phyloP scores from a whole-genome alignment of 2,888 invertebrate species.

The Cephus pygmeus region DNA sequence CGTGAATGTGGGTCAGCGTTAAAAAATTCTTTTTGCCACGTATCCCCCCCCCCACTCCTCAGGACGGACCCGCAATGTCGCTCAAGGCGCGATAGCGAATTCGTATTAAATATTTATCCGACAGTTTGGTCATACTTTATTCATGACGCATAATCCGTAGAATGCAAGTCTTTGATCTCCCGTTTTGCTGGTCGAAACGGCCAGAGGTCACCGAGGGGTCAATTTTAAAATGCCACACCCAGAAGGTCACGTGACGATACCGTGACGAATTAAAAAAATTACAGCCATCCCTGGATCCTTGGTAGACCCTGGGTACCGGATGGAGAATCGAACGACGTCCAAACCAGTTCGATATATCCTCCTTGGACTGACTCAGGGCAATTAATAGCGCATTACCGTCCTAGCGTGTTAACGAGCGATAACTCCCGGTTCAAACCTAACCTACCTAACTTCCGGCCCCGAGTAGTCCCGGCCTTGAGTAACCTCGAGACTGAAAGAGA shows the following conservation, averaged over 20 bases:
- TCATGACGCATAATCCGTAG: conserved; percentile 2
- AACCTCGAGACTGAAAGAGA: not conserved
- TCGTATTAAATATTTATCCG: conserved; percentile 3
- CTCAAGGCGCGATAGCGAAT: conserved; percentile 1
- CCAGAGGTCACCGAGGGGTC: not conserved
- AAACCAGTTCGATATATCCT: not conserved
- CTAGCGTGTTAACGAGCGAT: not conserved
- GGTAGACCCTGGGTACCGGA: not conserved
- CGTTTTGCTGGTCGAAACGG: not conserved
- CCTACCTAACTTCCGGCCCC: not conserved
- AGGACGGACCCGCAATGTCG: not conserved
- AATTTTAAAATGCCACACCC: not conserved
- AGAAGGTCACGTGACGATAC: not conserved
- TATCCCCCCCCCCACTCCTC: too few species aligned
- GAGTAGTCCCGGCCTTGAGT: not conserved
- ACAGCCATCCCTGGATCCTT: not conserved
- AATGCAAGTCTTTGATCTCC: not conserved
- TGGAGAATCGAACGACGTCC: not conserved
- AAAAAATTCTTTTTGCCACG: not conserved
- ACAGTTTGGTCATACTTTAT: not conserved
- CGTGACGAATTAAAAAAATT: not conserved
- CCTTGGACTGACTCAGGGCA: not conserved
- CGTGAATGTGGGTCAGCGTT: not conserved
- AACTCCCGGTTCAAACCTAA: not conserved
- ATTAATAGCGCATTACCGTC: not conserved